phyloP scores from a whole-genome alignment of 2,888 invertebrate species.

The Drosophila vallismaia region DNA sequence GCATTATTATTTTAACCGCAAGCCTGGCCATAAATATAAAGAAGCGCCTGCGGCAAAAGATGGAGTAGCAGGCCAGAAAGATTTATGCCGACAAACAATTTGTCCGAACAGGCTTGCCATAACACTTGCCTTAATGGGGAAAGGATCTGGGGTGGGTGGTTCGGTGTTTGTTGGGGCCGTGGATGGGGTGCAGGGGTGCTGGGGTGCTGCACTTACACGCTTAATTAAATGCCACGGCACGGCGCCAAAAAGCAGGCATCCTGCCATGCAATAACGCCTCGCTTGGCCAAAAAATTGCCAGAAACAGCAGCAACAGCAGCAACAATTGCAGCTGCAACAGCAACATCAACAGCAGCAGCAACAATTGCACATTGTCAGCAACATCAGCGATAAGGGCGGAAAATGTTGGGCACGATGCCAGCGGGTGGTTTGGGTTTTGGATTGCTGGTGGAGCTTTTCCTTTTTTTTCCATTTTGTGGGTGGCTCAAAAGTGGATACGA shows the following conservation, averaged over 20 bases:
- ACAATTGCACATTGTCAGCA: constrained; percentile 59
- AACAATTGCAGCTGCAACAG: constrained; percentile 5
- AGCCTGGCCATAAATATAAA: constrained; percentile 13
- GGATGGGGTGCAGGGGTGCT: constrained; percentile 8
- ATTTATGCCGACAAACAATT: constrained; percentile 35
- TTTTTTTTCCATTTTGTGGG: background rate
- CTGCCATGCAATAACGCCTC: constrained; percentile 60
- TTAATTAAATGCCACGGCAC: constrained; percentile 66
- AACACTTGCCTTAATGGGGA: constrained; percentile 18
- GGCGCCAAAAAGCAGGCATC: constrained; percentile 63
- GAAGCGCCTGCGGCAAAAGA: background rate
- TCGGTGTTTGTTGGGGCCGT: too few relatives aligned
- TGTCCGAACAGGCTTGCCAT: constrained; percentile 24
- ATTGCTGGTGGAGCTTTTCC: background rate
- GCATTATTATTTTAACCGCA: constrained; percentile 6
- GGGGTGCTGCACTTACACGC: constrained; percentile 68
- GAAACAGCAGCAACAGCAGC: background rate
- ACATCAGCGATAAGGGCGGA: constrained; percentile 64
- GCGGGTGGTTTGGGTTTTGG: constrained; percentile 6
- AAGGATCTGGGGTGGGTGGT: background rate
- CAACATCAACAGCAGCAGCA: constrained; percentile 19
- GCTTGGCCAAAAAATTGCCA: constrained; percentile 29
- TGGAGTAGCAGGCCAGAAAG: constrained; percentile 11
- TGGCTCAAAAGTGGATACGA: background rate
- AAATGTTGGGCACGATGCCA: constrained; percentile 46